Evolutionary conservation across 2,113 vertebrate species (phyloP), one percentile per base, ranked within the genome.

Genomic region (Bubalus kerabau): DNA sequence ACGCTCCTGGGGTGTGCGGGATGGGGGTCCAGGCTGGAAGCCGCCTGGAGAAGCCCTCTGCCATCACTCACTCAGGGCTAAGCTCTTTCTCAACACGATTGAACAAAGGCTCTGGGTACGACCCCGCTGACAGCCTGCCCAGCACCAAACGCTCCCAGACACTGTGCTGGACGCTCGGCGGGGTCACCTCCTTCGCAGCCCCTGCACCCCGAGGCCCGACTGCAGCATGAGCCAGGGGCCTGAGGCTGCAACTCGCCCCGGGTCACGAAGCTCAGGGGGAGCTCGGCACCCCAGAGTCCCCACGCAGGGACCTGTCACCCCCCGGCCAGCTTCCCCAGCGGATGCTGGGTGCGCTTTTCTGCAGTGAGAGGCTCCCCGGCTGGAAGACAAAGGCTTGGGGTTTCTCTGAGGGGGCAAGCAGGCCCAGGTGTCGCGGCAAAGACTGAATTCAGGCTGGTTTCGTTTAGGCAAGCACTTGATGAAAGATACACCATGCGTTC

Each of bases 41-140:
- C 46, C 5, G 7, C 50, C 43, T 7, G n/a, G 54, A 76, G 67
- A 56, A 21, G 87, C 40, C 24, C 5, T 17, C 43, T 0, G 1
- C 40, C 43, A 24, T 90, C 81, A 50, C 0, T 43, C 48, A 2
- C 76, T 17, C 0, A 2, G 46, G 0, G 24, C 1, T 7, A 0
- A 1, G 3, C 46, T 59, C 32, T 23, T 48, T 36, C 30, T n/a
- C 48, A 62, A 64, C 0, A 4, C 1, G 2, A 62, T 0, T 28
- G 6, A 71, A 40, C 24, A 26, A 32, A 30, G 26, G n/a, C 16
- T 11, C 86, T 32, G 5, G 6, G 64, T 62, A 3, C 24, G 4
- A 7, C 13, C 17, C 57, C 24, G 57, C 28, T 0, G 7, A 56
- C 32, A 6, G 10, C 84, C 59, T 36, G 76, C 32, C 52, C 32